Evolutionary conservation across 2,113 vertebrate species (phyloP), one percentile per base, ranked within the genome.

Genomic region (Clinocottus analis): DNA sequence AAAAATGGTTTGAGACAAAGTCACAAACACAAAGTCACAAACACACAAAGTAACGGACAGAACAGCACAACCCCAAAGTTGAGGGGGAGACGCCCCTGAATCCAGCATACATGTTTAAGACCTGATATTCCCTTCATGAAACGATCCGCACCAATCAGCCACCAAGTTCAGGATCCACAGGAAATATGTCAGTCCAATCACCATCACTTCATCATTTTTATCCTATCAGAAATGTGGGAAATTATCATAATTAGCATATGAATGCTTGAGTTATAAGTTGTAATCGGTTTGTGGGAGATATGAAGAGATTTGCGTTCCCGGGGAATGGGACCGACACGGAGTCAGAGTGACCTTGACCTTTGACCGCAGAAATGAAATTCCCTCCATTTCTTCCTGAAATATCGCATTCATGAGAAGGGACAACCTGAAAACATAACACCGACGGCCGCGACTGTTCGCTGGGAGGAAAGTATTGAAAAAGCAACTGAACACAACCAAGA

Each of bases 1-100:
- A 77, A 77, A 84, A 49, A 64, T 29, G 17, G 23, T 14, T 23
- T 72, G 49, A 64, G 70, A 76, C 35, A 80, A 77, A 85, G 60
- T 72, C 35, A 31, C 62, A 21, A 3, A 74, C 16, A 45, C 5
- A 72, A 8, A 29, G 27, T 31, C 49, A 66, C n/a, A n/a, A n/a
- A n/a, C n/a, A n/a, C n/a, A n/a, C n/a, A n/a, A n/a, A n/a, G n/a
- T n/a, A n/a, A n/a, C n/a, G n/a, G n/a, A n/a, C n/a, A n/a, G n/a
- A n/a, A n/a, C n/a, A n/a, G n/a, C n/a, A n/a, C n/a, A n/a, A n/a
- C 29, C 29, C 33, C 33, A 33, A 33, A 5, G 33, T 33, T 33
- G 4, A 33, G 33, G 33, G 33, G 33, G 33, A 33, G 33, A 33
- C 6, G 17, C 43, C 16, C 43, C 43, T 19, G 17, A 47, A 17